Conservation (phyloP, 2,113 vertebrate species). For the Charina bottae region DNA sequence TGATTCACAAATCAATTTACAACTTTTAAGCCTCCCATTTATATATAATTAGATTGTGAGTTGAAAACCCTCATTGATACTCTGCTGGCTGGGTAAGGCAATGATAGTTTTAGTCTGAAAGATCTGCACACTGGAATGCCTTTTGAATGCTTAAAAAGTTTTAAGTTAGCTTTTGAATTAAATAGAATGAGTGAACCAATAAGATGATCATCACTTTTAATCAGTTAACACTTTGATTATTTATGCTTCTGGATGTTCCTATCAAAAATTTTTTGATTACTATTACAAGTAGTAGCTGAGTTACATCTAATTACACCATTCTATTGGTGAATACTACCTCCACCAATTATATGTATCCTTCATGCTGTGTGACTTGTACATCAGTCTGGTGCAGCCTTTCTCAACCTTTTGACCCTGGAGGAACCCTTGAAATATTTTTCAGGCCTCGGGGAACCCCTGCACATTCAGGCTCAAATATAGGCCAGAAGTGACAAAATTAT, state of each 20-base stretch:
- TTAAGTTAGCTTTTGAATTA: not conserved
- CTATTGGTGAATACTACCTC: not conserved
- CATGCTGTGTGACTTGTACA: not conserved
- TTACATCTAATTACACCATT: not conserved
- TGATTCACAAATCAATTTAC: not conserved
- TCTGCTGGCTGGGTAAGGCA: not conserved
- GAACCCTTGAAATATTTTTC: no score
- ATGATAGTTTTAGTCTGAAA: not conserved
- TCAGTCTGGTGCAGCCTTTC: not conserved
- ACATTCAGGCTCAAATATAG: no score
- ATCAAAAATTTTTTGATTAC: not conserved
- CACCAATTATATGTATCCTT: not conserved
- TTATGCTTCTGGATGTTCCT: no score
- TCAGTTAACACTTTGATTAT: not conserved
- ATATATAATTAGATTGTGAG: not conserved
- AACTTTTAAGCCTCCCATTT: not conserved
- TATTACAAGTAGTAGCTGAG: not conserved
- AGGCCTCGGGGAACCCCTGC: no score
- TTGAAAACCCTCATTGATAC: not conserved
- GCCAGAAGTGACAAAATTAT: no score
- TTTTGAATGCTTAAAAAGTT: not conserved
- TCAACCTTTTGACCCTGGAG: no score
- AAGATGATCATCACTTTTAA: not conserved
- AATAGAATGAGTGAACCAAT: not conserved
- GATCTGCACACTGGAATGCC: not conserved